Percentiles rank a stretch among this genome's conserved stretches.
phyloP scores from a whole-genome alignment of 2,888 invertebrate species.

The Cheiracanthium punctorium region DNA sequence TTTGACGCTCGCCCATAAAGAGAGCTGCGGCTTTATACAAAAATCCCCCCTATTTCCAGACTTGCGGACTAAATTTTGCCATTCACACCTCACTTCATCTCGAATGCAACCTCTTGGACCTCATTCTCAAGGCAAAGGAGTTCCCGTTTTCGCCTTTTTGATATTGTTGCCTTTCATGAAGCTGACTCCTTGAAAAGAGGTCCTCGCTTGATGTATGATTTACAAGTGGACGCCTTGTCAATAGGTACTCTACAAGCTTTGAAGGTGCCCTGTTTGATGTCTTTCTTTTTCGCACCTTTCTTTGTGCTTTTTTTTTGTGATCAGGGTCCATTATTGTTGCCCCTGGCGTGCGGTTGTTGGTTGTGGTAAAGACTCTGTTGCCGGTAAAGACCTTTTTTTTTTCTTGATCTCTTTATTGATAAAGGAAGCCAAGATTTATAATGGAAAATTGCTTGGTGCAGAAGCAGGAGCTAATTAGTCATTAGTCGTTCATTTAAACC shows the following conservation, averaged over 20 bases:
- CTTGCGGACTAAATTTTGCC: conserved; percentile 46
- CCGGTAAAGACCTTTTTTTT: neutral
- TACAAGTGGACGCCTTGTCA: conserved; percentile 57
- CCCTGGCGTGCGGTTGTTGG: neutral
- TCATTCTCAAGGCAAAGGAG: conserved; percentile 1
- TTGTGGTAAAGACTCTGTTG: neutral
- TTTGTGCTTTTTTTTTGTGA: neutral
- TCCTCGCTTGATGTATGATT: conserved; percentile 56
- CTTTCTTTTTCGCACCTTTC: conserved; percentile 23
- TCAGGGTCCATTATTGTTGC: neutral
- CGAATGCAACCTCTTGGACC: conserved; percentile 3
- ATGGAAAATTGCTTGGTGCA: neutral
- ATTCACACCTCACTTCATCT: conserved; percentile 46
- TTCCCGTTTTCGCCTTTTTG: neutral
- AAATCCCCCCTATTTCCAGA: conserved; percentile 37
- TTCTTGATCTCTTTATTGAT: neutral
- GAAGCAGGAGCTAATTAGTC: neutral
- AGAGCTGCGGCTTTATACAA: neutral
- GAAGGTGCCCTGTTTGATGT: conserved; percentile 44
- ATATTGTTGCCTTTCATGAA: neutral
- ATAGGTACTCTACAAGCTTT: conserved; percentile 34
- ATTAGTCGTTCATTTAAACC: conserved; percentile 1
- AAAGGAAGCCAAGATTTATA: neutral
- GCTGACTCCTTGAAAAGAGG: conserved; percentile 16
- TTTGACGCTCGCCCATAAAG: neutral